Conservation (phyloP, 1,140 invertebrate genomes). For the Antheraea pernyi region DNA sequence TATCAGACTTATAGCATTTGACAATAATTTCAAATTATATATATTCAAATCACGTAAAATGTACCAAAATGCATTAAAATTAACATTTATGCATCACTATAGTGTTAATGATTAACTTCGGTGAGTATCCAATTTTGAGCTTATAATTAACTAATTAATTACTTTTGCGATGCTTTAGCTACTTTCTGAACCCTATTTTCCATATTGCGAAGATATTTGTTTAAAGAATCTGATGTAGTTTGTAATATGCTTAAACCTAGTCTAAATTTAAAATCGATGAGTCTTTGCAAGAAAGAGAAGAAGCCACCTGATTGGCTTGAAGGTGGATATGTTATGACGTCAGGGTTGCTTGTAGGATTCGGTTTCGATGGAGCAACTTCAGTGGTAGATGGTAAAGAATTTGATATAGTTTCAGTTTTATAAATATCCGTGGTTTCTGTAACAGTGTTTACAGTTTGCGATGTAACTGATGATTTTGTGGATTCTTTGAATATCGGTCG, state of each 20-base stretch:
- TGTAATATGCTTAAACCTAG: slow-evolving; percentile 73
- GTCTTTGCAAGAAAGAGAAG: slow-evolving; percentile 65
- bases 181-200: slow-evolving; percentile 52
- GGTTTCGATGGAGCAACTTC: slow-evolving; percentile 35
- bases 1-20: not conserved
- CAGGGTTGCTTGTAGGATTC: slow-evolving; percentile 39
- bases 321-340: slow-evolving; percentile 65
- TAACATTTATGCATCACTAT: no score
- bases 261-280: slow-evolving; percentile 74
- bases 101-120: not conserved
- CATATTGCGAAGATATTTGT: slow-evolving; percentile 67
- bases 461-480: slow-evolving; percentile 42
- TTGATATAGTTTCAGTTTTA: slow-evolving; percentile 55
- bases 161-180: slow-evolving; percentile 42
- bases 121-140: not conserved
- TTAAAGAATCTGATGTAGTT: slow-evolving; percentile 68
- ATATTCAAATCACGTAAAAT: not conserved
- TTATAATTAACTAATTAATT: slow-evolving; percentile 3
- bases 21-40: not conserved
- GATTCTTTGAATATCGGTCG: slow-evolving; percentile 19
- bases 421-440: slow-evolving; percentile 59
- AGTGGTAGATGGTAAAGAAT: slow-evolving; percentile 37
- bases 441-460: slow-evolving; percentile 42
- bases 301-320: slow-evolving; percentile 51
- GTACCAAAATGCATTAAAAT: no score